Evolutionary conservation across 2,797 vertebrate genomes (phyloP), one percentile per base, ranked within the genome.

Genomic region (Clamator glandarius): DNA sequence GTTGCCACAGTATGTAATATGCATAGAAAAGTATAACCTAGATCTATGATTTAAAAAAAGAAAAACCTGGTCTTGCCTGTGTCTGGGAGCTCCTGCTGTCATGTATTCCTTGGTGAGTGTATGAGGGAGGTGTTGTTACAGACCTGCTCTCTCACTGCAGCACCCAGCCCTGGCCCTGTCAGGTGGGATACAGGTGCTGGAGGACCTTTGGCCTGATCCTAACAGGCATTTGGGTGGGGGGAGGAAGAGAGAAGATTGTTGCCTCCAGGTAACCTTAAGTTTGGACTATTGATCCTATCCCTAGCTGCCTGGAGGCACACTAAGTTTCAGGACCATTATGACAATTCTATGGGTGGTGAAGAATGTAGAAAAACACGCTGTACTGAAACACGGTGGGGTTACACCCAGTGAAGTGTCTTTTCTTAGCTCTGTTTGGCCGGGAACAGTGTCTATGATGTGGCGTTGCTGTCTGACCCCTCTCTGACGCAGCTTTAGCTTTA

Each of bases 61-160:
- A 36, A 2, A 14, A n/a, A 16, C 23, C 11, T 42, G n/a, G 15
- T 26, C 13, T 68, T 23, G 5, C 17, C 31, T 44, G 23, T 5
- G 28, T 8, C 4, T 0, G 9, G 29, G 33, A 21, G 29, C 11
- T 75, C n/a, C 52, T 48, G 73, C 23, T 15, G 52, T n/a, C 2
- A 0, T 0, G 0, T 20, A 4, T 36, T 68, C 31, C 44, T 51
- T 4, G 2, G 57, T 0, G 2, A 51, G 26, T 1, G 1, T 15
- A 2, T 17, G 72, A 64, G 46, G 33, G 46, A 17, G 23, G 48
- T 3, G 6, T 8, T 77, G 21, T 15, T 72, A 15, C n/a, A 46
- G 69, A 31, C 3, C 51, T 69, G n/a, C 26, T 86, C 9, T 50
- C 28, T 11, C 5, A 10, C 17, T 61, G 54, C 2, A 9, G 50